Conservation (phyloP, 2,888 invertebrate genomes). For the Ectemnius cavifrons region DNA sequence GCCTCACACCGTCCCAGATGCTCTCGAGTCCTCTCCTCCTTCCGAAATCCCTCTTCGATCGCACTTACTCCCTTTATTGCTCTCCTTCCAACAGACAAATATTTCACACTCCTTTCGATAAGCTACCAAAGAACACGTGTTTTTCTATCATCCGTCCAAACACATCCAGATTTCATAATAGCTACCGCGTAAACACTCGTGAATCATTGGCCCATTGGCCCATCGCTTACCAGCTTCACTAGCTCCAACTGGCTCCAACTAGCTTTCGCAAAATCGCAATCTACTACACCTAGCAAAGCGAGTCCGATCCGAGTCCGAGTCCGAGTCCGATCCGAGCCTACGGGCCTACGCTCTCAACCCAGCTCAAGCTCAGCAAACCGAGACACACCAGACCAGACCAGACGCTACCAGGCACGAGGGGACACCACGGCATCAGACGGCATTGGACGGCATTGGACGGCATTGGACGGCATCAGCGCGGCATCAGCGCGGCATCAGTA, state of each 20-base stretch:
- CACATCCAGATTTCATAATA: conserved; percentile 61
- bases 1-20: conserved; percentile 26
- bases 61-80: conserved; percentile 7
- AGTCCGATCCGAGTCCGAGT: too few relatives aligned
- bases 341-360: too few relatives aligned
- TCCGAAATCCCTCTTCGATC: conserved; percentile 4
- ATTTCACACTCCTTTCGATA: conserved; percentile 30
- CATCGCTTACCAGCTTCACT: conserved; percentile 47
- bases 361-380: too few relatives aligned
- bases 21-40: background rate
- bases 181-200: conserved; percentile 66
- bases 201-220: conserved; percentile 43
- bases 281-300: too few relatives aligned
- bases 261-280: too few relatives aligned
- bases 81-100: conserved; percentile 7
- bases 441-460: too few relatives aligned
- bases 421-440: too few relatives aligned
- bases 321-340: too few relatives aligned
- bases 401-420: too few relatives aligned
- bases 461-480: too few relatives aligned
- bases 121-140: conserved; percentile 61
- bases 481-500: too few relatives aligned
- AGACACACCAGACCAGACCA: too few relatives aligned
- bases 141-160: conserved; percentile 57
- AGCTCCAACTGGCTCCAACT: conserved; percentile 24